Evolutionary conservation across 2,888 invertebrate genomes (phyloP).

Genomic region (Onthophagus sagittarius): DNA sequence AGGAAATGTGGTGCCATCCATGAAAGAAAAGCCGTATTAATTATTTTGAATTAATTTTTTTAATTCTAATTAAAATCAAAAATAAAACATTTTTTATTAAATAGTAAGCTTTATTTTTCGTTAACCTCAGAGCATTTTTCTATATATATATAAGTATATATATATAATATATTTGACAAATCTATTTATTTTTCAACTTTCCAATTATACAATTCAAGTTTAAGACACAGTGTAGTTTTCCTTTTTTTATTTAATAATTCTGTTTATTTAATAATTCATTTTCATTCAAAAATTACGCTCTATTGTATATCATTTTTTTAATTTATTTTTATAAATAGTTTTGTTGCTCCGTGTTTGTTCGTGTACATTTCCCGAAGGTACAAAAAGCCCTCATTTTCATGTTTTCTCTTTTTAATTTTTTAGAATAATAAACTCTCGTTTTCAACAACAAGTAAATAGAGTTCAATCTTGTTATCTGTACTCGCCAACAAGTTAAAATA

Average conservation of each 20-base stretch:
- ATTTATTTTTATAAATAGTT: not conserved
- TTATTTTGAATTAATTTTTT: not conserved
- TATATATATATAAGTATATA: slow-evolving; percentile 20
- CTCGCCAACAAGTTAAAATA: not conserved
- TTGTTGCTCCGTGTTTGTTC: not conserved
- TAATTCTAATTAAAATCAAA: not conserved
- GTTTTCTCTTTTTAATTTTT: not conserved
- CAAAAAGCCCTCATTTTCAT: not conserved
- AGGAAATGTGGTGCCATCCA: not conserved
- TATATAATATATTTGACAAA: slow-evolving; percentile 25
- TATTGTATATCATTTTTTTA: not conserved
- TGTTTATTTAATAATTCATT: slow-evolving; percentile 2
- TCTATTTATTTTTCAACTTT: slow-evolving; percentile 17
- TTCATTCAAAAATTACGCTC: not conserved
- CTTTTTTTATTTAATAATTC: slow-evolving; percentile 4
- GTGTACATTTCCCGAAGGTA: not conserved
- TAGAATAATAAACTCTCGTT: not conserved
- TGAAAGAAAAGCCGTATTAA: not conserved
- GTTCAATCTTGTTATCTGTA: not conserved
- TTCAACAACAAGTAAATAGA: not conserved
- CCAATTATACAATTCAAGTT: slow-evolving; percentile 16
- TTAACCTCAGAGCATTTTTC: slow-evolving; percentile 21
- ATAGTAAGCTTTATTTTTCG: slow-evolving; percentile 24
- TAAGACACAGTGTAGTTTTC: slow-evolving; percentile 20
- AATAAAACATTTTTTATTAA: slow-evolving; percentile 19